These are phyloP conservation scores for Philotrypesis tridentata DNA, from an alignment of 1,140 invertebrate species.

Conservation along the genomic window DNA sequence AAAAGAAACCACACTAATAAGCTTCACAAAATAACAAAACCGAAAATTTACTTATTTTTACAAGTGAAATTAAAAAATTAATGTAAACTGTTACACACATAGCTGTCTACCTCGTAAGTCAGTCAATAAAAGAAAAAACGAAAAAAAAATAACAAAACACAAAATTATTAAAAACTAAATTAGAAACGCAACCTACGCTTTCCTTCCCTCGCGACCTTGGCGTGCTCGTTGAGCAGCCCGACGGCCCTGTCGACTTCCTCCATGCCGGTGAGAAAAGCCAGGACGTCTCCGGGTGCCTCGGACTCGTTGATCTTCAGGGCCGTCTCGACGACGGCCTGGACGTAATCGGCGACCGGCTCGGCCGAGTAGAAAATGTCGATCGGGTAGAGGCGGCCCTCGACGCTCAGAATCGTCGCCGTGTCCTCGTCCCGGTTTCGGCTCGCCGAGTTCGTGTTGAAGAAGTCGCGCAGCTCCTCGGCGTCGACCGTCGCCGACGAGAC, in stretches of 20 bases:
- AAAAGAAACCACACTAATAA: too few species aligned
- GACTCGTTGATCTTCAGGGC: constrained; percentile 91
- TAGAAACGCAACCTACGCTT: constrained; percentile 72
- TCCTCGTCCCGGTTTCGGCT: constrained; percentile 75
- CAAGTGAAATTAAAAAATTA: too few species aligned
- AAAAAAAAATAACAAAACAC: neutral
- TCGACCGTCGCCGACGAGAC: constrained; percentile 97
- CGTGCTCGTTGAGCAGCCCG: constrained; percentile 80
- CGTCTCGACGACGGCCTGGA: constrained; percentile 90
- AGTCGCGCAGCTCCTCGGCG: constrained; percentile 88
- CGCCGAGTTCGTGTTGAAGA: constrained; percentile 87
- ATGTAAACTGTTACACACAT: too few species aligned
- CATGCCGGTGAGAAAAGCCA: constrained; percentile 96
- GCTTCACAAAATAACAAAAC: too few species aligned
- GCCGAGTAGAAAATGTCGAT: constrained; percentile 89
- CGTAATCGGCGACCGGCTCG: constrained; percentile 93
- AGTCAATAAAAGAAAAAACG: too few species aligned
- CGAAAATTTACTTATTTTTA: too few species aligned
- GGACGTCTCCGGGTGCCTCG: constrained; percentile 89
- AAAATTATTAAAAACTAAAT: too few species aligned
- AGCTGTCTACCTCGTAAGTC: too few species aligned
- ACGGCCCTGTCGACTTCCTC: constrained; percentile 91
- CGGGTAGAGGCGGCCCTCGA: constrained; percentile 92
- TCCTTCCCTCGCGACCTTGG: constrained; percentile 70
- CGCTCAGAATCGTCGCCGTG: constrained; percentile 87